Evolutionary conservation across 1,140 invertebrate species (phyloP).

Genomic region (Cylas formicarius): DNA sequence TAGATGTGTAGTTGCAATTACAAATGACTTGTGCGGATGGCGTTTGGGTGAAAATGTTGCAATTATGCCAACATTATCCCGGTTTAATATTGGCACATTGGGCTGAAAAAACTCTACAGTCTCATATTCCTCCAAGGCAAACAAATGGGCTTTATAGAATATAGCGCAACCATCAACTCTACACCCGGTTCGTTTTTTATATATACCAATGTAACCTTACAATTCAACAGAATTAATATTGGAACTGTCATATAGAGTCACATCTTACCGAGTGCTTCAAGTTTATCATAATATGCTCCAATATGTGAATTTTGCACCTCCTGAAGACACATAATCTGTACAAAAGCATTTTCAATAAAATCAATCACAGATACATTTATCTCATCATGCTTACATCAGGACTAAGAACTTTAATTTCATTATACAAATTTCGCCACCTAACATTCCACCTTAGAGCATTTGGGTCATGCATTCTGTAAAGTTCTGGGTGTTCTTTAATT

Average conservation of each 20-base stretch:
- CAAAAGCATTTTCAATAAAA: constrained; percentile 1
- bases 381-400: constrained; percentile 80
- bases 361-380: background rate
- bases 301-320: constrained; percentile 79
- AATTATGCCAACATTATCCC: constrained; percentile 83
- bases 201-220: constrained; percentile 55
- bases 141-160: constrained; percentile 60
- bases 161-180: constrained; percentile 76
- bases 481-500: constrained; percentile 61
- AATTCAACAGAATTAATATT: constrained; percentile 32
- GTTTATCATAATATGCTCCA: constrained; percentile 51
- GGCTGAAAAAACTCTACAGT: constrained; percentile 55
- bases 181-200: constrained; percentile 65
- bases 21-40: constrained; percentile 48
- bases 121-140: constrained; percentile 53
- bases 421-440: constrained; percentile 57
- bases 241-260: constrained; percentile 45
- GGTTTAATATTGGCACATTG: constrained; percentile 54
- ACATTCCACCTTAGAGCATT: constrained; percentile 61
- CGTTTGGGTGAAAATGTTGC: constrained; percentile 58
- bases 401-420: constrained; percentile 61
- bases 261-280: constrained; percentile 42
- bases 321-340: constrained; percentile 73
- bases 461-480: constrained; percentile 61
- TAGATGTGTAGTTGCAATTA: constrained; percentile 90